Evolutionary conservation across 2,888 invertebrate species (phyloP).

Genomic region (Melieria omissa): DNA sequence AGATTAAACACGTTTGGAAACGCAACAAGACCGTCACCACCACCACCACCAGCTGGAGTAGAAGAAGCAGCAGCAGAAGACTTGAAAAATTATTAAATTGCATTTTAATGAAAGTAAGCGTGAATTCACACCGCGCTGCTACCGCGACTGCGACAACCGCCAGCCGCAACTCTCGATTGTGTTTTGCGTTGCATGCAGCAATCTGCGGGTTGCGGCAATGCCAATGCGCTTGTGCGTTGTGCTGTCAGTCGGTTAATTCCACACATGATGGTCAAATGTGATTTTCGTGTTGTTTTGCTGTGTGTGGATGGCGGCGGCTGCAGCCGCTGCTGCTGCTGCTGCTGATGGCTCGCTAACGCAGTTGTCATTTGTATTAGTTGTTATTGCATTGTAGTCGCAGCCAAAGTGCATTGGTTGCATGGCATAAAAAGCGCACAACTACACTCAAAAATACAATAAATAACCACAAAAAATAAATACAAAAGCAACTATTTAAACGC

Average conservation of each 20-base stretch:
- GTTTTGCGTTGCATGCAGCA: not conserved
- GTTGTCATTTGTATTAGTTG: not conserved
- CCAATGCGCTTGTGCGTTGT: not conserved
- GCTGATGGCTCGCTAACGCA: not conserved
- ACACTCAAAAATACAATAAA: not conserved
- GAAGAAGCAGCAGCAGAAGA: not conserved
- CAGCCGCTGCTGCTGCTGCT: not conserved
- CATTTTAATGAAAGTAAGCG: constrained; percentile 58
- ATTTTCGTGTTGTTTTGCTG: not conserved
- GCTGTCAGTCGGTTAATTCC: constrained; percentile 7
- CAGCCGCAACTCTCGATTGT: no score
- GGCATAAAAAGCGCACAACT: constrained; percentile 22
- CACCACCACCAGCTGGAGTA: not conserved
- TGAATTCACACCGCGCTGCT: constrained; percentile 44
- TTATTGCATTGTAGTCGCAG: constrained; percentile 1
- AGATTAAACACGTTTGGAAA: not conserved
- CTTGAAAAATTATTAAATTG: constrained; percentile 18
- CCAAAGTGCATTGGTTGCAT: constrained; percentile 30
- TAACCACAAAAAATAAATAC: no score
- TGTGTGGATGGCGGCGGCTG: not conserved
- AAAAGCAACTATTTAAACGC: no score
- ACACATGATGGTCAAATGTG: not conserved
- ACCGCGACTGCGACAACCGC: no score
- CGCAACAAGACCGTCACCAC: not conserved
- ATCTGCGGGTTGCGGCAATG: not conserved